These are phyloP conservation scores for Schizaphis graminum DNA, from an alignment of 2,888 invertebrate species.

Conservation along the genomic window DNA sequence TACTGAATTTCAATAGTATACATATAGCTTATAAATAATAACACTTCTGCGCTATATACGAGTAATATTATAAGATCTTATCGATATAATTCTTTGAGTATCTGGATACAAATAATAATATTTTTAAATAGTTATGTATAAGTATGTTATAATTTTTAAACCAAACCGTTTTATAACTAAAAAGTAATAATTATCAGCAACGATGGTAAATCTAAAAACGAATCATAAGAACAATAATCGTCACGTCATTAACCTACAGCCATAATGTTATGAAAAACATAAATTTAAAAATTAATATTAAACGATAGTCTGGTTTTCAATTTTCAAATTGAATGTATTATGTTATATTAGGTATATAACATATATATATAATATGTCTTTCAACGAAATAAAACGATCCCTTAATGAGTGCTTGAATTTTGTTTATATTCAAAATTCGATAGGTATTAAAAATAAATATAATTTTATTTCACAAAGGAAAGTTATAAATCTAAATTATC, in stretches of 20 bases:
- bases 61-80: not conserved
- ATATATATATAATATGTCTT: not conserved
- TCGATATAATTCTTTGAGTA: not conserved
- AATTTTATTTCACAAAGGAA: not conserved
- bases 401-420: not conserved
- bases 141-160: not conserved
- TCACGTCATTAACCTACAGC: not conserved
- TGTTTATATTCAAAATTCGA: no score
- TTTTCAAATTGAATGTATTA: not conserved
- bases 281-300: not conserved
- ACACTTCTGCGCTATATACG: not conserved
- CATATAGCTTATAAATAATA: not conserved
- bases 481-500: not conserved
- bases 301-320: not conserved
- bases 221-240: not conserved
- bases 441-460: not conserved
- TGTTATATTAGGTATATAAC: no score
- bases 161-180: not conserved
- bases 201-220: not conserved
- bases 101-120: not conserved
- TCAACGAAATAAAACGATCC: not conserved
- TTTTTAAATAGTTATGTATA: not conserved
- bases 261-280: not conserved
- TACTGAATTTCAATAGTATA: not conserved
- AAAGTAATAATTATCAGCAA: not conserved